Conservation (phyloP, 1,140 invertebrate species). For the Dryas iulia region DNA sequence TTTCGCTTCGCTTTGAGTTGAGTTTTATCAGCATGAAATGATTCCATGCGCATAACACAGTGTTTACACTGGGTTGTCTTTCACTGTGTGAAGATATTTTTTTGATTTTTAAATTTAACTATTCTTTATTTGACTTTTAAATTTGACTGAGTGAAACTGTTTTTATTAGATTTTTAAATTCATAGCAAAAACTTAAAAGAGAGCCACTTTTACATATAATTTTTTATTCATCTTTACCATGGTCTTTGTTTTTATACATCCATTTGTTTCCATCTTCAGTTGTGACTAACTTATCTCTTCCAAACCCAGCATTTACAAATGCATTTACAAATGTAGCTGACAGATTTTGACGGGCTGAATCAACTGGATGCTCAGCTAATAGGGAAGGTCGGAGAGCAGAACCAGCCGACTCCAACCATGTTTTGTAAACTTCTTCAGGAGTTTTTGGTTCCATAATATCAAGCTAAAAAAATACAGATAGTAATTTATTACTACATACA, state of each 20-base stretch:
- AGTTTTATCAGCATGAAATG: no score
- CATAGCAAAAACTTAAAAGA: background rate
- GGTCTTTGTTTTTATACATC: slow-evolving; percentile 99
- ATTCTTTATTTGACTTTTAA: no score
- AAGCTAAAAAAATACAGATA: slow-evolving; percentile 81
- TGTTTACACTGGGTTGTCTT: no score
- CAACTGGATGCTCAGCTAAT: slow-evolving; percentile 83
- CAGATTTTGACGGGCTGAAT: slow-evolving; percentile 97
- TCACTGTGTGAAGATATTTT: no score
- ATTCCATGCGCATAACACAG: no score
- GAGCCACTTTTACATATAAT: no score
- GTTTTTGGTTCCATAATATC: slow-evolving; percentile 99
- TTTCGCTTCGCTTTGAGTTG: no score
- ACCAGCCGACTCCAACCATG: slow-evolving; percentile 95
- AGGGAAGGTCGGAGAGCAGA: slow-evolving; percentile 91
- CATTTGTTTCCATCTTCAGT: slow-evolving; percentile 99
- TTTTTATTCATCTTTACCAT: slow-evolving; percentile 81
- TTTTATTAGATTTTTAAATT: no score
- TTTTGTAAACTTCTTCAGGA: slow-evolving; percentile 99
- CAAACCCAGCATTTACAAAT: slow-evolving; percentile 99
- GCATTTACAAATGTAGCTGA: slow-evolving; percentile 99
- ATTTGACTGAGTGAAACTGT: no score
- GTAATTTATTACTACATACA: background rate
- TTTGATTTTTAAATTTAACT: no score
- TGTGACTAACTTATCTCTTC: slow-evolving; percentile 96